Base-by-base conservation (phyloP, 2,113 vertebrate genomes). In the Chrysemys picta region DNA sequence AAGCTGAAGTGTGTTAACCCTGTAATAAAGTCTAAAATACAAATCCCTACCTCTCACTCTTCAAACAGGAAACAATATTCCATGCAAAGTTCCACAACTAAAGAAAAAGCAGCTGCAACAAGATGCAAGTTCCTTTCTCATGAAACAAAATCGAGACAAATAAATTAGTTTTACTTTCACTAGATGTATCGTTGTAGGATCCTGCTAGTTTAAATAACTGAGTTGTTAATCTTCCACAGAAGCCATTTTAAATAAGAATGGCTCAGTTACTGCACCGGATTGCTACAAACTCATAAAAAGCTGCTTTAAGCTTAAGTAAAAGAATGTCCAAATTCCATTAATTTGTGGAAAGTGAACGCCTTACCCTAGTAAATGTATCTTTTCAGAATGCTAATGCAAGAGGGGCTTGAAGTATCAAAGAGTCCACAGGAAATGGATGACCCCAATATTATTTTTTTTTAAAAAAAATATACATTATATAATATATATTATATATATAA, bases 401-500 rank as follows among this genome's bases (percentile, higher is more conserved):
- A 98, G 97, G 97, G 98, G 98, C 98, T 97, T 97, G 97, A 98
- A 98, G 98, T 98, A 98, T 98, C 98, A 98, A 99, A 98, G 98
- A 98, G 98, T 98, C 98, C 98, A 98, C 98, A 98, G 98, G 98
- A 98, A 98, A 98, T 98, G 97, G 97, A 98, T 98, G 98, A 98
- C 98, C 98, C 97, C 98, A 97, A 97, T 98, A 98, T 98, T 98
- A 98, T 97, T 98, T 98, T 97, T 62, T 98, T 97, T 98, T 98
- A 98, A 98, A 98, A 98, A 98, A 98, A 98, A 98, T 98, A 98
- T 98, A 98, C 98, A 98, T 98, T 98, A 98, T 98, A 98, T 98
- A 98, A 98, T 98, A 98, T 98, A 98, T 98, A 98, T 98, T 98
- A 98, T 98, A 98, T 98, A 98, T 98, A 98, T 98, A 98, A 98